Evolutionary conservation across 2,888 invertebrate species (phyloP).

Genomic region (Eilema depressum): DNA sequence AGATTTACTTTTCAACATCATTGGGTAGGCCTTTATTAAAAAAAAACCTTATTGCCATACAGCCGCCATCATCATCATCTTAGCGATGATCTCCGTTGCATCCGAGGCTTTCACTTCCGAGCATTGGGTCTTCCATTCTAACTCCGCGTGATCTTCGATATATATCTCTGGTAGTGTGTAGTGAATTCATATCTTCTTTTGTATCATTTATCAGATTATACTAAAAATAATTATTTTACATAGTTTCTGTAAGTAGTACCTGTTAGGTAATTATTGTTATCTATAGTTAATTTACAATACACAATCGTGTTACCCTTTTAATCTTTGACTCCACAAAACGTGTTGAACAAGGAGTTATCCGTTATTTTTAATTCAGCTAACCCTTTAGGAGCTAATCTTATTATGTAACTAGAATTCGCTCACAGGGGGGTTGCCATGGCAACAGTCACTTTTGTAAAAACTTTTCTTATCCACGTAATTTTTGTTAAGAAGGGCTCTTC

Average conservation of each 20-base stretch:
- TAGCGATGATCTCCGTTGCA: too few relatives aligned
- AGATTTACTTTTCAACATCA: too few relatives aligned
- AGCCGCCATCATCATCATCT: too few relatives aligned
- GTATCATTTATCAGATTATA: not conserved
- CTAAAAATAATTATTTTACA: not conserved
- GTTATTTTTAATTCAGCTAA: constrained; percentile 56
- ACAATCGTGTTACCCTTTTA: constrained; percentile 28
- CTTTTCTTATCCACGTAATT: constrained; percentile 52
- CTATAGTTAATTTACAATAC: constrained; percentile 11
- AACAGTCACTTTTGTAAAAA: constrained; percentile 52
- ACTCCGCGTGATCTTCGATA: too few relatives aligned
- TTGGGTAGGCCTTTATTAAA: too few relatives aligned
- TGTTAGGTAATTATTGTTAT: not conserved
- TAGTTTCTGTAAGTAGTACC: not conserved
- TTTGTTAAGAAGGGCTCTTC: constrained; percentile 61
- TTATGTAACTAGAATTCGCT: constrained; percentile 53
- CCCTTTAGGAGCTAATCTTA: constrained; percentile 55
- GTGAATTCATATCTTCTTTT: not conserved
- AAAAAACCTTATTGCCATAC: too few relatives aligned
- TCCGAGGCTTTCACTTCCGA: too few relatives aligned
- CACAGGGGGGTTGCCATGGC: constrained; percentile 65
- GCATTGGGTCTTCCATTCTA: too few relatives aligned
- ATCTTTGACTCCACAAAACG: constrained; percentile 35
- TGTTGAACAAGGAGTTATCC: constrained; percentile 44
- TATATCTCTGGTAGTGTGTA: too few relatives aligned